Conservation (phyloP, 1,140 invertebrate species). For the Dolichoris vasculosae region DNA sequence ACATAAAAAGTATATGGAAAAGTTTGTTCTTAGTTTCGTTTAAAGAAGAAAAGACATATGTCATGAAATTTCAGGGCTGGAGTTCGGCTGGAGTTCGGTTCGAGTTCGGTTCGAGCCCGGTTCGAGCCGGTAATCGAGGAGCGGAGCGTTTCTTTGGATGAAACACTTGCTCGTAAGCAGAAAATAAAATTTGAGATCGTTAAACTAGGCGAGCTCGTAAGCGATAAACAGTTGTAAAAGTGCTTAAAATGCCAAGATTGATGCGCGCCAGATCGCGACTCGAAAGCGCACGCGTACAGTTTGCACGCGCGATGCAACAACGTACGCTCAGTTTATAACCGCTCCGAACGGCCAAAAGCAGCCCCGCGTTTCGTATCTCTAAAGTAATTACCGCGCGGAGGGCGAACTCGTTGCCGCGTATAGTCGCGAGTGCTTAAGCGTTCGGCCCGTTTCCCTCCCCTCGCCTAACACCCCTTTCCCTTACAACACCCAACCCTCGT, state of each 20-base stretch:
- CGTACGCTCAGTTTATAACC: conserved; percentile 31
- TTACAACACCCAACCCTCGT: too few relatives aligned
- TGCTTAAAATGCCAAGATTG: conserved; percentile 40
- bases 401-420: background rate
- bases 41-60: background rate
- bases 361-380: background rate
- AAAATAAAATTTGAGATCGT: conserved; percentile 28
- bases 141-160: conserved; percentile 4
- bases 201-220: background rate
- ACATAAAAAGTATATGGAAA: background rate
- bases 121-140: background rate
- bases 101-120: too few relatives aligned
- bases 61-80: background rate
- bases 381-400: conserved; percentile 40
- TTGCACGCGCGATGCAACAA: background rate
- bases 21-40: background rate
- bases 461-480: background rate
- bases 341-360: background rate
- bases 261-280: conserved; percentile 16
- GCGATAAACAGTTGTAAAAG: conserved; percentile 45
- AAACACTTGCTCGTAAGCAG: conserved; percentile 27
- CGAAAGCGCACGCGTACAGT: background rate
- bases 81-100: too few relatives aligned
- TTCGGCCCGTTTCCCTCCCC: background rate
- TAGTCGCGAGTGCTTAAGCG: conserved; percentile 38